Evolutionary conservation across 2,888 invertebrate genomes (phyloP).

Genomic region (Dasysyrphus albostriatus): DNA sequence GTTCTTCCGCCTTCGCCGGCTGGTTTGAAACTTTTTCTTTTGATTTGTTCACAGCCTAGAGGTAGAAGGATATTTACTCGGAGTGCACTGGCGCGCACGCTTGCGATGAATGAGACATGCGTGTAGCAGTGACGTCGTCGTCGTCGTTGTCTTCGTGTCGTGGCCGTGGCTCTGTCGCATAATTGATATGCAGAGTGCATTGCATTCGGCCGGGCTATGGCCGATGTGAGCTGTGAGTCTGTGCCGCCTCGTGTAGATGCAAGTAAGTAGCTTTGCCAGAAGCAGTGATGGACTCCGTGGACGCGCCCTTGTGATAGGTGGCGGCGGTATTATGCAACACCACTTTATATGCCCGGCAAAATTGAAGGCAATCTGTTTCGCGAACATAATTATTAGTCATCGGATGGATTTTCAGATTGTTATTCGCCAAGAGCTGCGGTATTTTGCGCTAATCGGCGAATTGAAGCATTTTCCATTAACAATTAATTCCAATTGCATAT

Average conservation of each 20-base stretch:
- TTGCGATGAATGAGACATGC: conserved; percentile 64
- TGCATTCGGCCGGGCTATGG: conserved; percentile 48
- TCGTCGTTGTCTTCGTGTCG: conserved; percentile 47
- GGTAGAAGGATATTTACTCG: conserved; percentile 63
- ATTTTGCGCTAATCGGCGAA: conserved; percentile 64
- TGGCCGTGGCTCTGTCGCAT: conserved; percentile 69
- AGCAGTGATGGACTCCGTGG: conserved; percentile 44
- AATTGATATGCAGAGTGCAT: conserved; percentile 75
- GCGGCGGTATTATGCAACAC: conserved; percentile 61
- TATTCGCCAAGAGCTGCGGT: conserved; percentile 59
- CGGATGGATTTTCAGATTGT: conserved; percentile 56
- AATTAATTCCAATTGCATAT: conserved; percentile 62
- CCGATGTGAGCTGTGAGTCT: conserved; percentile 44
- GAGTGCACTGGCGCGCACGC: conserved; percentile 59
- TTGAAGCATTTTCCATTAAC: conserved; percentile 60
- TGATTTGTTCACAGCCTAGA: conserved; percentile 56
- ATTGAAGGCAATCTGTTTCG: conserved; percentile 62
- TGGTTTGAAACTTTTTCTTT: conserved; percentile 53
- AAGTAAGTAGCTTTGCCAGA: conserved; percentile 70
- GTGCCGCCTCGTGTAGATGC: conserved; percentile 40
- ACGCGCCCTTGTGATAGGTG: conserved; percentile 64
- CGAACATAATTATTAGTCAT: conserved; percentile 69
- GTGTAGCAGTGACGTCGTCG: conserved; percentile 68
- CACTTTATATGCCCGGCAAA: conserved; percentile 60
- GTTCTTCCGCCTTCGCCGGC: conserved; percentile 64